Conservation (phyloP, 2,113 vertebrate species). For the Ceyx margarethae region DNA sequence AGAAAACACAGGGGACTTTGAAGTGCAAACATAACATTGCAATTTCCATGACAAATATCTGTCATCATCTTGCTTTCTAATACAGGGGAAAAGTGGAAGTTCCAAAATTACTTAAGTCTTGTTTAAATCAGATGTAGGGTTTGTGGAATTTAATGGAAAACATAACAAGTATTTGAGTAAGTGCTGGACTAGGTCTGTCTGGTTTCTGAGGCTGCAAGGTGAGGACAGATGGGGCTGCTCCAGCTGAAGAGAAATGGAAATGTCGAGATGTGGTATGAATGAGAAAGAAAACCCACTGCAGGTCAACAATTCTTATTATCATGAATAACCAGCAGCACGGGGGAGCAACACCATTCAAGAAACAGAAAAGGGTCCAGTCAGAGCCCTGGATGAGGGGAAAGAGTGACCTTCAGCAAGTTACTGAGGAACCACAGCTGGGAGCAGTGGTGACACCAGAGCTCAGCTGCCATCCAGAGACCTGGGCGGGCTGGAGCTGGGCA, state of each 20-base stretch:
- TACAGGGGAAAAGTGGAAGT: background rate
- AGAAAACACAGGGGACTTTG: background rate
- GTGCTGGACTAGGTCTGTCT: background rate
- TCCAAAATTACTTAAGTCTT: background rate
- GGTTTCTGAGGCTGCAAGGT: background rate
- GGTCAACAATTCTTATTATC: background rate
- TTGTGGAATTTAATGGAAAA: background rate
- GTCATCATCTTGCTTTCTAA: background rate
- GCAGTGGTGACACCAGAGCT: background rate
- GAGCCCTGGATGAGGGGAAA: background rate
- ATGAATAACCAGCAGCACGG: background rate
- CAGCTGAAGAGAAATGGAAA: background rate
- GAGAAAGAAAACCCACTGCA: background rate
- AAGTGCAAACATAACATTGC: background rate
- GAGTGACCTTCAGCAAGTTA: background rate
- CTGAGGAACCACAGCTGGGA: background rate
- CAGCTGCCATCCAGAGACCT: background rate
- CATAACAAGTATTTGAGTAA: background rate
- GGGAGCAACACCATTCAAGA: background rate
- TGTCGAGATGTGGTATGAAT: background rate
- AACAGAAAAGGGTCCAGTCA: background rate
- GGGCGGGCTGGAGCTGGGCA: background rate
- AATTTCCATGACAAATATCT: background rate
- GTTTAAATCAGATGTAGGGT: background rate
- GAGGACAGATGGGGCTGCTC: background rate